Evolutionary conservation across 2,113 vertebrate genomes (phyloP), one percentile per base, ranked within the genome.

Genomic region (Myrmophylax atrothorax): DNA sequence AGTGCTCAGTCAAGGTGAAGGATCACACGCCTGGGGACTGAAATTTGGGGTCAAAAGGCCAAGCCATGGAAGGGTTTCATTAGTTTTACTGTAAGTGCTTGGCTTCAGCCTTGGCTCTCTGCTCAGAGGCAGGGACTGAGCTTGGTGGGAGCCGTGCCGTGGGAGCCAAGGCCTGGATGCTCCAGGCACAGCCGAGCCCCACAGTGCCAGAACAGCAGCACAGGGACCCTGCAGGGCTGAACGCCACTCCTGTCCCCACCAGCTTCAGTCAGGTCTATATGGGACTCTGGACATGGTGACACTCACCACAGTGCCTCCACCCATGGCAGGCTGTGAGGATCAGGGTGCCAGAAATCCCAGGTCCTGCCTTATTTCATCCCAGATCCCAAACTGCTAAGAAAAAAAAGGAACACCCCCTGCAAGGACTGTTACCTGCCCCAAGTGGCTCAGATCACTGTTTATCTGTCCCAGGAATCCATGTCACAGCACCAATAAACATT

Each of bases 401-500:
- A 40, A 29, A 44, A 31, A 15, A 11, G 7, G 12, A 90, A 75
- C 33, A 18, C 28, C 8, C 49, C 18, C 49, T 33, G 35, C 56
- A 20, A 31, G 38, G 19, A 31, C 29, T 44, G 62, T 64, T 59
- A 50, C 15, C 68, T 66, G 90, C 77, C 24, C 0, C 11, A 15
- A 47, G 49, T 24, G 25, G 49, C 49, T 50, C 49, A 26, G 49
- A 14, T 50, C 49, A 50, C 12, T 25, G 24, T 42, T 35, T 56
- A 40, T 12, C 53, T 63, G 85, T 66, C 24, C 0, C 11, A 15
- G 15, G 46, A 38, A 14, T 14, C 33, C 49, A 16, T 33, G 17
- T 42, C 29, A 18, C 3, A 14, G 56, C 1, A 1, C 40, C 47
- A 6, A 16, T 25, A 10, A 55, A 38, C 0, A 0, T 19, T 38